A percentile compares a stretch with the other conserved stretches of the same genome.
These are phyloP conservation scores for Drosophila athabasca DNA, from an alignment of 1,140 invertebrate species.

Conservation along the genomic window DNA sequence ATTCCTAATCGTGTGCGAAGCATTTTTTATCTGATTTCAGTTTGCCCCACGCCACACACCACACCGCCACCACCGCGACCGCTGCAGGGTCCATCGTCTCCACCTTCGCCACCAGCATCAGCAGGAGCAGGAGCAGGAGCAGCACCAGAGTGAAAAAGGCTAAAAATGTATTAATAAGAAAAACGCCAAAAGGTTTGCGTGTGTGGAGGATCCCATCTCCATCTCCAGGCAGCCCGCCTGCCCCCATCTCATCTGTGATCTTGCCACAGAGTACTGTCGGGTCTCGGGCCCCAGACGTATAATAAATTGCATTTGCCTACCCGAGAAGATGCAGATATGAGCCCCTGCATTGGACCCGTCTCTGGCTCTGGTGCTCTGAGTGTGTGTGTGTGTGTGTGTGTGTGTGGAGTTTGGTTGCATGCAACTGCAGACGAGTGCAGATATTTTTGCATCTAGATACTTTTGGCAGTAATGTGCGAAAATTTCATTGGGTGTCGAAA, in stretches of 20 bases:
- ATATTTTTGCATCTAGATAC: slow-evolving; percentile 82
- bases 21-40: slow-evolving; percentile 83
- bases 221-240: not conserved
- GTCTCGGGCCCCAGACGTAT: slow-evolving; percentile 64
- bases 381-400: not conserved
- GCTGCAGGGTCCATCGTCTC: slow-evolving; percentile 8
- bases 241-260: slow-evolving; percentile 45
- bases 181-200: slow-evolving; percentile 78
- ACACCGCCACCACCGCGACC: slow-evolving; percentile 21
- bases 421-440: slow-evolving; percentile 55
- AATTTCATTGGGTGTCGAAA: slow-evolving; percentile 83
- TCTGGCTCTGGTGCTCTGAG: slow-evolving; percentile 7
- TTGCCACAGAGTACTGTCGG: too few species aligned
- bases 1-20: slow-evolving; percentile 84
- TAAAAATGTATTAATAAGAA: slow-evolving; percentile 83
- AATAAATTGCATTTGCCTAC: slow-evolving; percentile 82
- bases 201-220: slow-evolving; percentile 52
- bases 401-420: slow-evolving; percentile 40
- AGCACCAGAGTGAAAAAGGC: slow-evolving; percentile 33
- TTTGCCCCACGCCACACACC: slow-evolving; percentile 20
- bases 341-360: slow-evolving; percentile 31
- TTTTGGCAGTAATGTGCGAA: slow-evolving; percentile 83
- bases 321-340: slow-evolving; percentile 78
- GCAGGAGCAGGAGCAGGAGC: not conserved
- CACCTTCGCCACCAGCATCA: not conserved